Evolutionary conservation across 2,113 vertebrate species (phyloP), one percentile per base, ranked within the genome.

Genomic region (Sinocyclocheilus anshuiensis): DNA sequence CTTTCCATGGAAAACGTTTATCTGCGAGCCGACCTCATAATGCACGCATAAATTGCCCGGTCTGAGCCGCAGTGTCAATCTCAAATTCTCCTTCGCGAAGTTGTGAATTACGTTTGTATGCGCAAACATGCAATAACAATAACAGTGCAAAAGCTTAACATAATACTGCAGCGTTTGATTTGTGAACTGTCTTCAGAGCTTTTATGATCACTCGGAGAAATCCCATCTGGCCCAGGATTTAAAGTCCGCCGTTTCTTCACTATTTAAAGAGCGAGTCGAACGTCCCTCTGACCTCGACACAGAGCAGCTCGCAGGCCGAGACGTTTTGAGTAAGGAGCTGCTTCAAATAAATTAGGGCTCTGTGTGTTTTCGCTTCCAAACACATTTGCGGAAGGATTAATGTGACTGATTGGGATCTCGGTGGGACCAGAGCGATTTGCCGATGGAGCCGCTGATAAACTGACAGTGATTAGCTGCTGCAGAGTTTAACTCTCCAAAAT

Each of bases 61-160:
- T 88, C 87, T 92, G 55, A 87, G 72, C 80, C 16, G 36, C 33
- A 13, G 63, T 79, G 81, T 88, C 88, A 91, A 90, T 88, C 90
- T 90, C 79, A 53, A 91, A 91, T 91, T 92, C 90, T 93, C 87
- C 88, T 63, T 26, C 29, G 53, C 88, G 89, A 92, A 89, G 91
- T 87, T 80, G 91, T 94, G 94, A 94, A 92, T 94, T 93, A 94
- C 87, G 48, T 83, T 85, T 92, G 93, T 94, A 93, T 94, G 94
- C 90, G 92, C 93, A 94, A 94, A 93, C 92, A 92, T 94, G 93
- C 90, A 94, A 95, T 93, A 95, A 94, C 93, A 94, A 93, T 93
- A 94, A 94, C 93, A 94, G 94, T 89, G 92, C 87, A 69, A 93
- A 93, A 82, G 90, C 93, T 93, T 94, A 94, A 90, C 92, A 94